Percentiles rank a stretch among this genome's conserved stretches.
Conservation (phyloP, 2,113 vertebrate species). For the Morone saxatilis region DNA sequence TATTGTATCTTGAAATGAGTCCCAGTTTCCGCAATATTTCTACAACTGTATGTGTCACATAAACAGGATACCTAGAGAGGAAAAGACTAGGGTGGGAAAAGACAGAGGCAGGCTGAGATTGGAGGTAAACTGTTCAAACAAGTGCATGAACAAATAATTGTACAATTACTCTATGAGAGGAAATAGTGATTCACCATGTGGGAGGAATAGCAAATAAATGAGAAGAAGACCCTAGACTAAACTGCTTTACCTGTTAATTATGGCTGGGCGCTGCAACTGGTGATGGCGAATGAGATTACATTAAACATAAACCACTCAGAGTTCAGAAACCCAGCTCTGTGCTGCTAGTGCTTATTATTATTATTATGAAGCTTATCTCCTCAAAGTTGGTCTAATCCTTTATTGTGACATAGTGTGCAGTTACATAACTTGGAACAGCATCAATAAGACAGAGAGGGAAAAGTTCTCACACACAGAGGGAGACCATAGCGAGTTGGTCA, state of each 20-base stretch:
- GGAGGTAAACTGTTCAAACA: constrained; percentile 56
- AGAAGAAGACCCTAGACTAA: constrained; percentile 46
- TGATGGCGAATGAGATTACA: constrained; percentile 39
- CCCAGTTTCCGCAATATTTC: constrained; percentile 70
- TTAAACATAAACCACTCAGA: constrained; percentile 52
- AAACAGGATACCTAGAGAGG: constrained; percentile 83
- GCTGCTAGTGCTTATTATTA: constrained; percentile 49
- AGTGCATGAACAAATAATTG: constrained; percentile 56
- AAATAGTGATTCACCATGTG: constrained; percentile 40
- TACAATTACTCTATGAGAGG: constrained; percentile 30
- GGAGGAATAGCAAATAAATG: constrained; percentile 35
- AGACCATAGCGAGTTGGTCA: constrained; percentile 30
- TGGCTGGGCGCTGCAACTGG: constrained; percentile 1
- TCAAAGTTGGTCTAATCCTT: constrained; percentile 74
- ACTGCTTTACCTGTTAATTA: constrained; percentile 32
- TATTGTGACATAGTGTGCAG: constrained; percentile 74
- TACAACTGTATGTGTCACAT: constrained; percentile 58
- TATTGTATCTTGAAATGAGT: constrained; percentile 62
- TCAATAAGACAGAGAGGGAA: constrained; percentile 64
- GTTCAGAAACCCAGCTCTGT: constrained; percentile 32
- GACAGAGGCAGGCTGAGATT: constrained; percentile 39
- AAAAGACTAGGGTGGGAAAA: constrained; percentile 78
- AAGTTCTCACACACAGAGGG: constrained; percentile 69
- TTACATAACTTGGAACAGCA: constrained; percentile 78
- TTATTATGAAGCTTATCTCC: constrained; percentile 70